Evolutionary conservation across 2,888 invertebrate species (phyloP), one percentile per base, ranked within the genome.

Genomic region (Meliscaeva auricollis): DNA sequence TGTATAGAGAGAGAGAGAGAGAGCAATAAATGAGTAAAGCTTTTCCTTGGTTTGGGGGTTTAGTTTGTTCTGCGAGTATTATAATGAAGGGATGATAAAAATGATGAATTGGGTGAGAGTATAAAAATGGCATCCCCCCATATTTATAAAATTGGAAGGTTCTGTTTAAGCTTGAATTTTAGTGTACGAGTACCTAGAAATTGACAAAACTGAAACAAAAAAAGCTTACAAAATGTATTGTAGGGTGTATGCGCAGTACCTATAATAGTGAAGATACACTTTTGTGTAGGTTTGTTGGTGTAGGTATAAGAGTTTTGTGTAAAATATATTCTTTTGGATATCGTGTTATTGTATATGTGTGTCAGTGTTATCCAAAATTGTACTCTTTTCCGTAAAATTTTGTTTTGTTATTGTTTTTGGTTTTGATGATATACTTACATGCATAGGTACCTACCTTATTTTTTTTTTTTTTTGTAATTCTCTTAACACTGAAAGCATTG

Each of bases 191-290:
- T 6, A 35, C 6, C 9, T 35, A 35, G 35, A 35, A 35, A 8
- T 35, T 35, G 7, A 35, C 7, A 8, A 8, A 35, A 9, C 9
- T 35, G 68, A 68, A n/a, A n/a, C n/a, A 68, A 52, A 62, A 72
- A 79, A 70, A 70, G 79, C 75, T 58, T 70, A n/a, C 69, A 50
- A 64, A 26, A 4, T 26, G 26, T 26, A 79, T 74, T 75, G 64
- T 79, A 75, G 79, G 75, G 79, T 79, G 70, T 75, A 79, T 84
- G 83, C 84, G 84, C 84, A 80, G 72, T 56, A 58, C 60, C n/a
- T n/a, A n/a, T n/a, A n/a, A n/a, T n/a, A 6, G 26, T 17, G 15
- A 17, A 13, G 30, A 7, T 26, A 32, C 3, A 46, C 15, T 32
- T 46, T 17, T 3, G 22, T 22, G 20, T 48, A 50, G 9, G 50